These are phyloP conservation scores for Apeltes quadracus DNA, from an alignment of 2,113 vertebrate species.

Conservation along the genomic window DNA sequence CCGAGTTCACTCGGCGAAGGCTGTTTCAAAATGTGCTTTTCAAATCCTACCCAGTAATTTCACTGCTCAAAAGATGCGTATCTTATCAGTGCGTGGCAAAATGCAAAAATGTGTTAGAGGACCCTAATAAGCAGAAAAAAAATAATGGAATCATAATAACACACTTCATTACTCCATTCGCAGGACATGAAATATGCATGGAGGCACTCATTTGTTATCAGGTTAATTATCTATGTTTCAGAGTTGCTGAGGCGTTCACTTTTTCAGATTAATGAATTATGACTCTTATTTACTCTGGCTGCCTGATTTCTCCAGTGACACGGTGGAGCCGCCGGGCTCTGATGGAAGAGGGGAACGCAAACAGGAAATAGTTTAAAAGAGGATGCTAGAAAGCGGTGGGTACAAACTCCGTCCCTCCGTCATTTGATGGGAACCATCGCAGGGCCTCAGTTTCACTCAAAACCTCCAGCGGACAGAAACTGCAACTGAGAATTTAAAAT, in stretches of 20 bases:
- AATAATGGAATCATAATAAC: slow-evolving; percentile 62
- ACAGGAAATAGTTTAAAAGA: slow-evolving; percentile 50
- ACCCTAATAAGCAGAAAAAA: slow-evolving; percentile 44
- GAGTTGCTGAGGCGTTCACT: slow-evolving; percentile 72
- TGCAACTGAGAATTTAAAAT: no score
- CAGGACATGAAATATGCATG: slow-evolving; percentile 74
- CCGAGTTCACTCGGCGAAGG: slow-evolving; percentile 20
- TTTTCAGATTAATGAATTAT: slow-evolving; percentile 76
- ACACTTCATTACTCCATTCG: slow-evolving; percentile 72
- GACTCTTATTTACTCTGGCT: slow-evolving; percentile 69
- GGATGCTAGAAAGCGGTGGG: no score
- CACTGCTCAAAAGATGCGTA: slow-evolving; percentile 32
- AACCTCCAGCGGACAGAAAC: no score
- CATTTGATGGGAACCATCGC: no score
- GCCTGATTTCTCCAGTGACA: slow-evolving; percentile 46
- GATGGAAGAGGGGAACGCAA: slow-evolving; percentile 45
- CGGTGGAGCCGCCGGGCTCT: slow-evolving; percentile 38
- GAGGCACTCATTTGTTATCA: slow-evolving; percentile 73
- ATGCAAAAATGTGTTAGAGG: slow-evolving; percentile 59
- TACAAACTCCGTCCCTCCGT: no score
- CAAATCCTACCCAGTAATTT: slow-evolving; percentile 21
- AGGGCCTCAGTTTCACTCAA: no score
- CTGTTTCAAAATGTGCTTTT: slow-evolving; percentile 8
- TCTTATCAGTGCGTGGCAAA: slow-evolving; percentile 57
- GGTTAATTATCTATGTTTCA: slow-evolving; percentile 78